Percentiles rank a stretch among this genome's conserved stretches.
phyloP scores from a whole-genome alignment of 2,113 vertebrate genomes.

The Myrmecobius fasciatus region DNA sequence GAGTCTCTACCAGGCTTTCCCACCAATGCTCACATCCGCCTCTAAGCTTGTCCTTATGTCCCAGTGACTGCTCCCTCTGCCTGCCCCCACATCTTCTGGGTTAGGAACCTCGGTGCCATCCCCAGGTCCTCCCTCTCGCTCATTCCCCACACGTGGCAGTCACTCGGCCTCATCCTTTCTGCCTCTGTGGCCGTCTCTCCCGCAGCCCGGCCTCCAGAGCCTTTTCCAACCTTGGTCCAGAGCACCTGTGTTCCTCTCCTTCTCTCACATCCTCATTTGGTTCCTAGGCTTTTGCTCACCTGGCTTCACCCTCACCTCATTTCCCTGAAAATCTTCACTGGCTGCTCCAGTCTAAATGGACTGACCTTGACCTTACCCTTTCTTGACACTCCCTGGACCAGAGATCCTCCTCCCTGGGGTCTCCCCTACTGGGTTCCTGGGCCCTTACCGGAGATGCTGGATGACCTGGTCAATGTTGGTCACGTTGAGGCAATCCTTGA shows the following conservation, averaged over 20 bases:
- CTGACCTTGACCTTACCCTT: neutral
- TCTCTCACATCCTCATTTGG: neutral
- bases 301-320: neutral
- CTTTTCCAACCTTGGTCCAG: neutral
- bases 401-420: neutral
- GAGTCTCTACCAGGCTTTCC: neutral
- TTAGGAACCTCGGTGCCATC: neutral
- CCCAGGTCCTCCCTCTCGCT: neutral
- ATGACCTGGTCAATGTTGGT: conserved; percentile 85
- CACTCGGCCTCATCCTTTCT: neutral
- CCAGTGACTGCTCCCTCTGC: no score
- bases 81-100: neutral
- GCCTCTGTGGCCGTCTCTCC: neutral
- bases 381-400: neutral
- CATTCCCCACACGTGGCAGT: neutral
- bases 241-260: no score
- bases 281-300: neutral
- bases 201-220: neutral
- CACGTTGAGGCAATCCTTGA: conserved; percentile 87
- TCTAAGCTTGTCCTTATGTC: neutral
- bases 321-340: neutral
- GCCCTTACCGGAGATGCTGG: conserved; percentile 85
- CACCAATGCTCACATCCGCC: neutral
- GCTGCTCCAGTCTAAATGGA: neutral
- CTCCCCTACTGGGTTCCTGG: neutral